Conservation (phyloP, 2,888 invertebrate species). For the Napeogenes inachia region DNA sequence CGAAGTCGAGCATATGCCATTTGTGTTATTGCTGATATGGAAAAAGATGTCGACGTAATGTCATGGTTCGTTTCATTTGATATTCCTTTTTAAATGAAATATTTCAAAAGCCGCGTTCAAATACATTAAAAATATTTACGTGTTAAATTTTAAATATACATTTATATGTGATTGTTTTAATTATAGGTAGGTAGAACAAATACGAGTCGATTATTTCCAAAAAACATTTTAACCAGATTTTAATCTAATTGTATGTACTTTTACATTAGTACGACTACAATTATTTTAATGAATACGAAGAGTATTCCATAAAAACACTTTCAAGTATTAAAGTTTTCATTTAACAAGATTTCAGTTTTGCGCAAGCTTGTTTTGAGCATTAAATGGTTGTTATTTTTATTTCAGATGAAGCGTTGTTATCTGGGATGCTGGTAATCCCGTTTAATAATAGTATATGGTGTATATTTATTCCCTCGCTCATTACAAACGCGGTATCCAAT, state of each 20-base stretch:
- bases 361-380: neutral
- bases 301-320: neutral
- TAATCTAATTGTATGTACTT: too few relatives aligned
- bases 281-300: too few relatives aligned
- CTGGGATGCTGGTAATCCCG: constrained; percentile 14
- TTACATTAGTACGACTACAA: too few relatives aligned
- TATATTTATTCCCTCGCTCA: constrained; percentile 62
- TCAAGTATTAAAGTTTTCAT: neutral
- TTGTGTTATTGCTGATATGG: constrained; percentile 4
- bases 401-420: constrained; percentile 10
- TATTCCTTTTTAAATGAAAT: too few relatives aligned
- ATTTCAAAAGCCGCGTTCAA: too few relatives aligned
- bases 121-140: too few relatives aligned
- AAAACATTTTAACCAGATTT: too few relatives aligned
- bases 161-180: too few relatives aligned
- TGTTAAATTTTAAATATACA: too few relatives aligned
- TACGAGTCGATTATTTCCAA: too few relatives aligned
- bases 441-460: constrained; percentile 43
- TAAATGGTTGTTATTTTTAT: neutral
- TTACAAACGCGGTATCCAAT: constrained; percentile 59
- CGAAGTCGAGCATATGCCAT: constrained; percentile 21
- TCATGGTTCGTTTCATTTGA: too few relatives aligned
- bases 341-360: neutral
- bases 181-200: too few relatives aligned
- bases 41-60: neutral